Conservation (phyloP, 2,113 vertebrate genomes). For the Leptodactylus fuscus region DNA sequence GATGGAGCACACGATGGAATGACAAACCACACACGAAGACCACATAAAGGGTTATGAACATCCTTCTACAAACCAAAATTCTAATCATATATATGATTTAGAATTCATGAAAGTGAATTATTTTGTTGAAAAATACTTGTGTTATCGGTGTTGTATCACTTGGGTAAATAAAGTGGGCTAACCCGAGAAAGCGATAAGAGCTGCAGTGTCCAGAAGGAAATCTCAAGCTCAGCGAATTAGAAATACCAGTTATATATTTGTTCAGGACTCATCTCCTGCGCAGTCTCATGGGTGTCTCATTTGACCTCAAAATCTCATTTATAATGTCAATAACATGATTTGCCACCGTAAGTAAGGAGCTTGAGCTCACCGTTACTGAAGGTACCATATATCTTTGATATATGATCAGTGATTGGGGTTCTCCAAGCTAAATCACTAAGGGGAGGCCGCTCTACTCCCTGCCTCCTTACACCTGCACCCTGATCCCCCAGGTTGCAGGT, state of each 20-base stretch:
- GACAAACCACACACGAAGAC: neutral
- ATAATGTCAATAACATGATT: conserved; percentile 19
- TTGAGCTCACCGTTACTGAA: too few relatives aligned
- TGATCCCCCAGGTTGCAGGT: too few relatives aligned
- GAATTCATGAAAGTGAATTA: neutral
- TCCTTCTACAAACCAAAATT: neutral
- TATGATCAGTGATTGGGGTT: too few relatives aligned
- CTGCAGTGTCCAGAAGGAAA: conserved; percentile 26
- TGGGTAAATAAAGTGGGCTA: neutral
- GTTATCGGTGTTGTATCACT: neutral
- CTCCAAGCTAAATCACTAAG: too few relatives aligned
- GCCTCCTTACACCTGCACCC: too few relatives aligned
- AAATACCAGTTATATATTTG: neutral
- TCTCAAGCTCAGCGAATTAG: conserved; percentile 26
- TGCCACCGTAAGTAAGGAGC: neutral
- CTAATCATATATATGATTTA: neutral
- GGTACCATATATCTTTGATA: too few relatives aligned
- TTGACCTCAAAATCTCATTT: conserved; percentile 29
- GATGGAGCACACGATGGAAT: neutral
- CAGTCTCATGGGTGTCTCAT: neutral
- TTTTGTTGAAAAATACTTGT: neutral
- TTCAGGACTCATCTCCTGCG: neutral
- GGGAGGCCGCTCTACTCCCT: too few relatives aligned
- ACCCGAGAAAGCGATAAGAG: conserved; percentile 24
- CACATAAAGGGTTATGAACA: neutral